Evolutionary conservation across 2,888 invertebrate species (phyloP), one percentile per base, ranked within the genome.

Genomic region (Galeruca laticollis): DNA sequence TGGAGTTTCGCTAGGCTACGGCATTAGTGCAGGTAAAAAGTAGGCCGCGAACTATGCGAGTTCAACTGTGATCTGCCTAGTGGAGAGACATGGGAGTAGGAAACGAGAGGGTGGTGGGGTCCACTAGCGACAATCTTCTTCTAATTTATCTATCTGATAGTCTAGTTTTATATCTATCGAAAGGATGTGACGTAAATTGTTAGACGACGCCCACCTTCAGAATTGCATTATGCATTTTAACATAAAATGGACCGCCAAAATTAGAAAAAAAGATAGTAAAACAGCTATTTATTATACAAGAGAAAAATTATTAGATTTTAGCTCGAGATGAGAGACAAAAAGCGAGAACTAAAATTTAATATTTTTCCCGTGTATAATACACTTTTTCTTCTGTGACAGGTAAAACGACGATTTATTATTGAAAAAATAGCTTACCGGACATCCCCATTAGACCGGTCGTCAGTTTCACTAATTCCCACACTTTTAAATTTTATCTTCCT

Each of bases 41-140:
- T 86, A 85, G 86, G 86, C 82, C 85, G 84, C 82, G 76, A 80
- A 85, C 85, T 85, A 83, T 82, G 79, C 80, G 76, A 79, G 77
- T 76, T 80, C 82, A 78, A 77, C 59, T 66, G 26, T 26, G 59
- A 40, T 31, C 59, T 51, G 69, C 69, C 65, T 65, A 54, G 52
- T 20, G 61, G 54, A 60, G 54, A 51, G 33, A 43, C 26, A 47
- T 37, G 59, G 57, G 62, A 60, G 54, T 37, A 26, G 52, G 31
- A 47, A 33, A 49, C 18, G 43, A 37, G 52, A 51, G 69, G 54
- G 40, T 33, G 40, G 56, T 20, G 56, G 43, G 78, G 54, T 18
- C 54, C 40, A 60, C 26, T 6, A 26, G n/a, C 49, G 54, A 26
- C 54, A 26, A 54, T 54, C 56, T 57, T 57, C 56, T 57, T 57